Evolutionary conservation across 2,113 vertebrate genomes (phyloP).

Genomic region (Sylvia atricapilla): DNA sequence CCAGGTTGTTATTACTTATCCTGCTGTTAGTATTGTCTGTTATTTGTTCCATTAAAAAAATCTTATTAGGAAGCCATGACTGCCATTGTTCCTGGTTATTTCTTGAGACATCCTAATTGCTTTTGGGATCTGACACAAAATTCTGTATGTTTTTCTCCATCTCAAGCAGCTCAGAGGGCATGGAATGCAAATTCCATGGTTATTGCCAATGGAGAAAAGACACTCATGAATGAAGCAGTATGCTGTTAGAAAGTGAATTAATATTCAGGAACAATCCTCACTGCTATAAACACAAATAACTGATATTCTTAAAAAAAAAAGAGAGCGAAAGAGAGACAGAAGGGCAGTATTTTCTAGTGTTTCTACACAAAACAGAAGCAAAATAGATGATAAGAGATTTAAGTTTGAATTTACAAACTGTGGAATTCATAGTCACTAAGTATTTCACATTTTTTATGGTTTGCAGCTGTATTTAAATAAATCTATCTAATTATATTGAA

Average conservation of each 20-base stretch:
- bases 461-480: slow-evolving; percentile 76
- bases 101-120: background rate
- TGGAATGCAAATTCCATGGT: background rate
- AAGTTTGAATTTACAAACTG: slow-evolving; percentile 47
- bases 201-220: background rate
- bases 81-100: background rate
- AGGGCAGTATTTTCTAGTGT: slow-evolving; percentile 10
- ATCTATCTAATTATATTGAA: slow-evolving; percentile 69
- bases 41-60: background rate
- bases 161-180: background rate
- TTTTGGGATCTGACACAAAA: background rate
- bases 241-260: background rate
- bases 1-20: background rate
- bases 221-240: background rate
- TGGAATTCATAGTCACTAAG: slow-evolving; percentile 50
- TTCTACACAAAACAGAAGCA: slow-evolving; percentile 20
- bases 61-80: background rate
- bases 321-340: background rate
- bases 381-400: slow-evolving; percentile 42
- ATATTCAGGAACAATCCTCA: background rate
- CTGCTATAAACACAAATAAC: background rate
- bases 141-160: background rate
- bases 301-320: background rate
- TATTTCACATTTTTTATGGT: slow-evolving; percentile 59
- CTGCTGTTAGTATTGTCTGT: background rate